These are phyloP conservation scores for Drosophila kurseongensis DNA, from an alignment of 1,140 invertebrate species.

Conservation along the genomic window DNA sequence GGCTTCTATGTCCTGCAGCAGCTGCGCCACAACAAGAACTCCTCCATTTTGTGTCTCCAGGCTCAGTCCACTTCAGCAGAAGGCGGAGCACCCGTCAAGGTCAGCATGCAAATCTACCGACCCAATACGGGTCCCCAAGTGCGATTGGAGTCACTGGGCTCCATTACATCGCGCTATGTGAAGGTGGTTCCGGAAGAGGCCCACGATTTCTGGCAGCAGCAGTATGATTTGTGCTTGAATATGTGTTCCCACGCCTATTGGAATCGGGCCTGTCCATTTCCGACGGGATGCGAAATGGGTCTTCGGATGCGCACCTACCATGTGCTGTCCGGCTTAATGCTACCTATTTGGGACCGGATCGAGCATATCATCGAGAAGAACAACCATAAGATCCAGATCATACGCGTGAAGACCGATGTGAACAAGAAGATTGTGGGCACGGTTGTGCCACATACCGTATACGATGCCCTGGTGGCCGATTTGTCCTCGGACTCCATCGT, in stretches of 20 bases:
- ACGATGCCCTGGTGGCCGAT: constrained; percentile 52
- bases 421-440: constrained; percentile 69
- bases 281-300: constrained; percentile 45
- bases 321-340: constrained; percentile 63
- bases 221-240: constrained; percentile 48
- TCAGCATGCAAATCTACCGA: constrained; percentile 51
- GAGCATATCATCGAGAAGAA: constrained; percentile 49
- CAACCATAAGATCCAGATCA: constrained; percentile 62
- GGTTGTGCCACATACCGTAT: constrained; percentile 57
- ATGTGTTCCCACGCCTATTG: constrained; percentile 61
- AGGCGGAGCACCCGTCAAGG: constrained; percentile 10
- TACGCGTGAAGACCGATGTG: constrained; percentile 57
- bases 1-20: constrained; percentile 60
- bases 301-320: constrained; percentile 62
- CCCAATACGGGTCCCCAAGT: constrained; percentile 68
- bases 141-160: constrained; percentile 48
- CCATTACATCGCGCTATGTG: constrained; percentile 48
- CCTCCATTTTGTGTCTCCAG: constrained; percentile 55
- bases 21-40: constrained; percentile 48
- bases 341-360: constrained; percentile 69
- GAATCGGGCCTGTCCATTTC: constrained; percentile 44
- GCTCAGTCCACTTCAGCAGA: neutral
- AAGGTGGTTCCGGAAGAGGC: constrained; percentile 40
- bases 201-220: constrained; percentile 34
- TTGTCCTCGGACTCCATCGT: constrained; percentile 47